These are phyloP conservation scores for Teleogryllus oceanicus DNA, from an alignment of 2,888 invertebrate species.

Conservation along the genomic window DNA sequence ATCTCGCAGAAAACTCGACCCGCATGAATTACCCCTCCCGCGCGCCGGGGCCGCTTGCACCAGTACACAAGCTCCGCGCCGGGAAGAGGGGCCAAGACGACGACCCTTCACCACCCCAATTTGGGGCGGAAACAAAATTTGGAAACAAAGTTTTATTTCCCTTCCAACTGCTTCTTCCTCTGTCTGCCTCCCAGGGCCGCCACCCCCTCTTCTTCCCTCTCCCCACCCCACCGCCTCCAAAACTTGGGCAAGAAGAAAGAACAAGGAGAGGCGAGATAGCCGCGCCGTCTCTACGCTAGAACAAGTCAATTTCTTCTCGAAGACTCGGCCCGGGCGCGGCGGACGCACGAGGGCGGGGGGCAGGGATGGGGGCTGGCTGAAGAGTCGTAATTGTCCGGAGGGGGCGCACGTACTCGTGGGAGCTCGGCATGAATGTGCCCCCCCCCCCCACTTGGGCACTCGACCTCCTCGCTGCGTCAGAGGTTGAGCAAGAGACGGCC, in stretches of 20 bases:
- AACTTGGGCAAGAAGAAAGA: background rate
- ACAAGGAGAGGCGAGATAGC: background rate
- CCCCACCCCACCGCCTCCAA: background rate
- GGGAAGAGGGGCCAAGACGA: background rate
- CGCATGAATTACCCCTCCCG: constrained; percentile 22
- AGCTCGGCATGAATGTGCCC: too few relatives aligned
- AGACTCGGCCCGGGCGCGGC: background rate
- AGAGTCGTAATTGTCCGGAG: too few relatives aligned
- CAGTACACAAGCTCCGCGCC: background rate
- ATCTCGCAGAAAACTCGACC: constrained; percentile 12
- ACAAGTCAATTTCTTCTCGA: constrained; percentile 21
- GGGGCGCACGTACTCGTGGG: too few relatives aligned
- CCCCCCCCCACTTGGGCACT: too few relatives aligned
- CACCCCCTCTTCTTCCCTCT: background rate
- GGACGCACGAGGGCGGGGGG: too few relatives aligned
- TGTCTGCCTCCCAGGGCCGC: background rate
- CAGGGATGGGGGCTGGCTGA: too few relatives aligned
- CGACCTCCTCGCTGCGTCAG: too few relatives aligned
- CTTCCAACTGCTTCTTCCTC: background rate
- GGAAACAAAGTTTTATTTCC: constrained; percentile 26
- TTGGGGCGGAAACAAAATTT: constrained; percentile 30
- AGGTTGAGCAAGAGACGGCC: too few relatives aligned
- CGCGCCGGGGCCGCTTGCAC: background rate
- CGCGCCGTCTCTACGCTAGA: background rate
- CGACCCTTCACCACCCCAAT: constrained; percentile 24